Conservation (phyloP, 2,888 invertebrate genomes). For the Iselma pallidipennis region DNA sequence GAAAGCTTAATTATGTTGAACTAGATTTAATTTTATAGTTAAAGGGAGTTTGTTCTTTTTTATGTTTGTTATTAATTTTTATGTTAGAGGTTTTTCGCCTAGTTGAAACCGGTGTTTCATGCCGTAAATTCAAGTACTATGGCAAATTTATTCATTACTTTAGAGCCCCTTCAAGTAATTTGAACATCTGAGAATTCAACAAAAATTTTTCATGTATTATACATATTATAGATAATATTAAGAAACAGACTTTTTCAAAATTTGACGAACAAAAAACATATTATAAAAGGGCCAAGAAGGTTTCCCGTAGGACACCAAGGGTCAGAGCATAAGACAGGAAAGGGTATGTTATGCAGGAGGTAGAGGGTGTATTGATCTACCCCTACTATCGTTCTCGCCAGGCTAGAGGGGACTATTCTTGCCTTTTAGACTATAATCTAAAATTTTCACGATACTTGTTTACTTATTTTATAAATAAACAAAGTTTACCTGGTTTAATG, state of each 20-base stretch:
- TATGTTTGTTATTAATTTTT: conserved; percentile 16
- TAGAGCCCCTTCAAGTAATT: conserved; percentile 9
- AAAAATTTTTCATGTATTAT: neutral
- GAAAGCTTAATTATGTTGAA: neutral
- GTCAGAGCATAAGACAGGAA: conserved; percentile 42
- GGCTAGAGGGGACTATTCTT: conserved; percentile 40
- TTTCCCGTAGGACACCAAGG: conserved; percentile 31
- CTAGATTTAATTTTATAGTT: neutral
- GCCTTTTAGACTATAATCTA: conserved; percentile 34
- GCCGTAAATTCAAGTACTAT: conserved; percentile 20
- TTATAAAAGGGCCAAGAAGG: conserved; percentile 28
- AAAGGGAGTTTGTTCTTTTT: neutral
- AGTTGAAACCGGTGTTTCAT: conserved; percentile 12
- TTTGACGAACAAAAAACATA: conserved; percentile 3
- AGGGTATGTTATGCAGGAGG: conserved; percentile 40
- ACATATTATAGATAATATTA: neutral
- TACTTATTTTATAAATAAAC: neutral
- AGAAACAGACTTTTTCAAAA: neutral
- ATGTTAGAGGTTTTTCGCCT: conserved; percentile 9
- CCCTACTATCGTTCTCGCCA: conserved; percentile 38
- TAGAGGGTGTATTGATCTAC: conserved; percentile 45
- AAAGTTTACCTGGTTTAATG: neutral
- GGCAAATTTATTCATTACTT: conserved; percentile 25
- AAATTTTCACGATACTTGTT: conserved; percentile 19
- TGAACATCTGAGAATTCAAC: too few species aligned